Evolutionary conservation across 2,113 vertebrate genomes (phyloP), one percentile per base, ranked within the genome.

Genomic region (Eira barbara): DNA sequence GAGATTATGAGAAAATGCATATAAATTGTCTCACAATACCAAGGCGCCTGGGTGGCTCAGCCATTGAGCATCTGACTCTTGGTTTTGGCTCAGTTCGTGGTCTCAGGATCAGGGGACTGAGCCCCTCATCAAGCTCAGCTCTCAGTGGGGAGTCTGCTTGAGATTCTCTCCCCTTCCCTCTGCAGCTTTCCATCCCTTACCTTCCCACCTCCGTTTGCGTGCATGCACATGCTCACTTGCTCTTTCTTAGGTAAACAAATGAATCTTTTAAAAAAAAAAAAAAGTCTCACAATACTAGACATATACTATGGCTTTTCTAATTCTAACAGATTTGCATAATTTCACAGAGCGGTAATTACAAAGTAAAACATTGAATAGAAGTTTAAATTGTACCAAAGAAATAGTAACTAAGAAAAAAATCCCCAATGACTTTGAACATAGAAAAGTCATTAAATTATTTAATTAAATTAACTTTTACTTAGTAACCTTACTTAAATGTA

Each of bases 271-370:
- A 34, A 36, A n/a, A 69, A 69, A 91, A 69, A 73, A 47, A 91
- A 76, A 73, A 67, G 3, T 61, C 83, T 94, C 78, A 69, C 21
- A 69, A 83, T 84, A 80, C 13, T 34, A 94, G 7, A 84, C 29
- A 3, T 52, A 79, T 61, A 65, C n/a, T 67, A 74, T 76, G 49
- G 42, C 76, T 96, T 84, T 93, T 91, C 76, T 55, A 67, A 95
- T 88, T 93, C 29, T 69, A 88, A 78, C 12, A 95, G 83, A 65
- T 42, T 93, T 10, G 7, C 31, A 67, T 4, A 14, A 81, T 76
- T 95, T 91, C 89, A 94, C 57, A 89, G 45, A 61, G 36, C n/a
- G 6, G 42, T 79, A 80, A 94, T 83, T 90, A 84, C 25, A 80
- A 94, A 42, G 45, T 69, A 84, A 97, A 97, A 92, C 18, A 55